These are phyloP conservation scores for Rhamnusium bicolor DNA, from an alignment of 2,888 invertebrate genomes.

Conservation along the genomic window DNA sequence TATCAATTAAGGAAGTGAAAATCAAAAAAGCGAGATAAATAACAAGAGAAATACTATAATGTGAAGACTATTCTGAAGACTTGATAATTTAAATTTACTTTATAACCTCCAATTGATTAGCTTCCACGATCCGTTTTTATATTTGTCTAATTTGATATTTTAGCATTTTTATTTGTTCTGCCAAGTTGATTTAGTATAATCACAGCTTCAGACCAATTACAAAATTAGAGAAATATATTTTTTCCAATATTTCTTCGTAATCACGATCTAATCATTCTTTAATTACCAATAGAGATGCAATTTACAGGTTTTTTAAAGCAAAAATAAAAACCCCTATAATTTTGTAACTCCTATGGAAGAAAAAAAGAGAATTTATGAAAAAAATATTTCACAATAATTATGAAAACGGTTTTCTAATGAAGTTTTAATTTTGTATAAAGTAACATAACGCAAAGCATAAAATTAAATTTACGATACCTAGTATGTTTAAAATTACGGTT, in stretches of 20 bases:
- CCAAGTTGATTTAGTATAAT: neutral
- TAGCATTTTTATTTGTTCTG: neutral
- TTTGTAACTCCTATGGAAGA: neutral
- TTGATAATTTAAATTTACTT: too few relatives aligned
- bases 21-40: too few relatives aligned
- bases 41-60: too few relatives aligned
- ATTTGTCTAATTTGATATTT: neutral
- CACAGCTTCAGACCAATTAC: too few relatives aligned
- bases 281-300: neutral
- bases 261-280: neutral
- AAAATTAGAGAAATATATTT: neutral
- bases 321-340: neutral
- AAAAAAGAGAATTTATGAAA: neutral
- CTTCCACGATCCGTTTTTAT: neutral
- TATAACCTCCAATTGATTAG: too few relatives aligned
- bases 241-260: neutral
- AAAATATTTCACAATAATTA: neutral
- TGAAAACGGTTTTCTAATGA: neutral
- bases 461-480: neutral
- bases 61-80: too few relatives aligned
- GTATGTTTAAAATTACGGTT: neutral
- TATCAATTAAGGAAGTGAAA: too few relatives aligned
- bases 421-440: neutral
- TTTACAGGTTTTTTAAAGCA: neutral
- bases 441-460: neutral